Evolutionary conservation across 2,113 vertebrate genomes (phyloP).

Genomic region (Mola mola): DNA sequence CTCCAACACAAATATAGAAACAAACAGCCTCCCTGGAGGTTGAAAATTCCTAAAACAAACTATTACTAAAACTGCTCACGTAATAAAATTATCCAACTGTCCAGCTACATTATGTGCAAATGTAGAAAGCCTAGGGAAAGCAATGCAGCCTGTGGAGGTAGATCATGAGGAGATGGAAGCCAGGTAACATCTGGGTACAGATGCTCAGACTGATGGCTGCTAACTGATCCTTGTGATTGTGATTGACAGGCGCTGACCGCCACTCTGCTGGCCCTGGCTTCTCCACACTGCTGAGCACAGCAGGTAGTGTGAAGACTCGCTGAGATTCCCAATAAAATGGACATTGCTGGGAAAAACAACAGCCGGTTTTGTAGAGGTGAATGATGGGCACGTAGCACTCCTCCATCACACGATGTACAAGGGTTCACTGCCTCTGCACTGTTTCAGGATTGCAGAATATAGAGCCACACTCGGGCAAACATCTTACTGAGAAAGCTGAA

Average conservation of each 20-base stretch:
- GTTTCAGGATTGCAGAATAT: slow-evolving; percentile 77
- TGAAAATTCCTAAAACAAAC: slow-evolving; percentile 16
- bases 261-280: slow-evolving; percentile 76
- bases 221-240: slow-evolving; percentile 84
- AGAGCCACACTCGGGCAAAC: slow-evolving; percentile 73
- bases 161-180: slow-evolving; percentile 57
- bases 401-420: slow-evolving; percentile 81
- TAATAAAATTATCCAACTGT: slow-evolving; percentile 6
- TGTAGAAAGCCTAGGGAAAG: not conserved
- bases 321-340: slow-evolving; percentile 86
- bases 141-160: slow-evolving; percentile 17
- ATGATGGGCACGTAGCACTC: slow-evolving; percentile 81
- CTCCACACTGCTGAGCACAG: slow-evolving; percentile 84
- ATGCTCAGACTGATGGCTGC: slow-evolving; percentile 76
- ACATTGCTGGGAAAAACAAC: slow-evolving; percentile 87
- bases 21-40: slow-evolving; percentile 46
- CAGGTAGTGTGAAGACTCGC: slow-evolving; percentile 80
- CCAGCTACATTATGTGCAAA: slow-evolving; percentile 1
- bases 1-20: slow-evolving; percentile 52
- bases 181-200: slow-evolving; percentile 64
- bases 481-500: slow-evolving; percentile 74
- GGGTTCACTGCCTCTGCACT: slow-evolving; percentile 82
- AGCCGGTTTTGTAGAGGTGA: slow-evolving; percentile 76
- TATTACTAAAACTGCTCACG: too few relatives aligned
- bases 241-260: slow-evolving; percentile 84